These are phyloP conservation scores for Lateolabrax maculatus DNA, from an alignment of 2,797 vertebrate species.

Conservation along the genomic window DNA sequence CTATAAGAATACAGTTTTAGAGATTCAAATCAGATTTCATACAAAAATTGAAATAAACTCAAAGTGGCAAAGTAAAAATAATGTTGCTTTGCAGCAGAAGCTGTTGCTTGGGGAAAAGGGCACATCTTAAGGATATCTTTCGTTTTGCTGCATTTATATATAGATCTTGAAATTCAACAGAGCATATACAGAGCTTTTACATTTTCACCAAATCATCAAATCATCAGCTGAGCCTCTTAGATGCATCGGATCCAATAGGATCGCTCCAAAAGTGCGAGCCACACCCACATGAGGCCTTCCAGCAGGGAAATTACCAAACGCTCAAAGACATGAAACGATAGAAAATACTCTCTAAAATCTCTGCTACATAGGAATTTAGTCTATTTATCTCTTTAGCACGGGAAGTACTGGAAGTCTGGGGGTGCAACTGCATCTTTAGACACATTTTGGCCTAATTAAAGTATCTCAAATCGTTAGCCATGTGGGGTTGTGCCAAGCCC, in stretches of 20 bases:
- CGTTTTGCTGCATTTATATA: slow-evolving; percentile 29
- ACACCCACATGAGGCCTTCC: slow-evolving; percentile 58
- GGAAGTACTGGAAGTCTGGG: slow-evolving; percentile 68
- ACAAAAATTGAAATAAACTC: not conserved
- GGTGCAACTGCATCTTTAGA: slow-evolving; percentile 77
- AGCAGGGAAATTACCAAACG: slow-evolving; percentile 63
- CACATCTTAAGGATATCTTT: slow-evolving; percentile 2
- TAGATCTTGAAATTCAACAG: slow-evolving; percentile 25
- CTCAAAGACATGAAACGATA: slow-evolving; percentile 66
- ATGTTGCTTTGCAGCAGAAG: not conserved
- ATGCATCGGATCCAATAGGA: slow-evolving; percentile 33
- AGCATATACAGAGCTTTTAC: slow-evolving; percentile 7
- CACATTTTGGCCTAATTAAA: slow-evolving; percentile 85
- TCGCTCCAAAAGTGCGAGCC: slow-evolving; percentile 39
- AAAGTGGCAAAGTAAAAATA: not conserved
- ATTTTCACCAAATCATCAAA: slow-evolving; percentile 45
- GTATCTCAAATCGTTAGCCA: slow-evolving; percentile 81
- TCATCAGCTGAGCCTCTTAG: slow-evolving; percentile 50
- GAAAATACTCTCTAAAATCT: slow-evolving; percentile 70
- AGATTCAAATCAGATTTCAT: not conserved
- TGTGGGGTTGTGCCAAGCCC: slow-evolving; percentile 77
- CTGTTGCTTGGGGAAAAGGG: not conserved
- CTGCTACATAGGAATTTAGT: slow-evolving; percentile 65
- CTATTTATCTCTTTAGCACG: slow-evolving; percentile 77
- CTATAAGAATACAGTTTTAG: not conserved